These are phyloP conservation scores for Polietes domitor DNA, from an alignment of 2,888 invertebrate species.

Conservation along the genomic window DNA sequence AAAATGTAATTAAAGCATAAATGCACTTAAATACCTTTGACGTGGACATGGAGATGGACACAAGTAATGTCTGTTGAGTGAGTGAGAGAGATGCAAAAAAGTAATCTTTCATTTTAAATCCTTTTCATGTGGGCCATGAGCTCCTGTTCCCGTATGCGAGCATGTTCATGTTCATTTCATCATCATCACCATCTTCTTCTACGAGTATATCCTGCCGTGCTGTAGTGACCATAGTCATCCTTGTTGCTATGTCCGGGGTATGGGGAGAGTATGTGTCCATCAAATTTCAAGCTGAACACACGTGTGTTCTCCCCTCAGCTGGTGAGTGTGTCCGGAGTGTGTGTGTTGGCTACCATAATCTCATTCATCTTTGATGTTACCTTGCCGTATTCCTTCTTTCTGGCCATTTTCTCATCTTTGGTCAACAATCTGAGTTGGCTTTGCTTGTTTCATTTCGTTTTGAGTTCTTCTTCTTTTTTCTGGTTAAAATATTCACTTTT, in stretches of 20 bases:
- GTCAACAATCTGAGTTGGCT: constrained; percentile 13
- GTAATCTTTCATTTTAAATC: constrained; percentile 56
- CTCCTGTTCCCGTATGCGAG: neutral
- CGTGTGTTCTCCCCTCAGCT: constrained; percentile 32
- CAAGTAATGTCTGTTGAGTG: neutral
- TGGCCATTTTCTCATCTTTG: constrained; percentile 14
- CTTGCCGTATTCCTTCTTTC: constrained; percentile 16
- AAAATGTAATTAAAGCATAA: constrained; percentile 14
- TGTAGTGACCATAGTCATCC: constrained; percentile 20
- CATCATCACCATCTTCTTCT: neutral
- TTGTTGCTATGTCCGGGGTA: neutral
- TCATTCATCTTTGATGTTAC: constrained; percentile 41
- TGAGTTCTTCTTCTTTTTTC: constrained; percentile 28
- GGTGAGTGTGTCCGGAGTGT: neutral
- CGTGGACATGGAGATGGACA: neutral
- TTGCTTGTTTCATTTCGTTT: constrained; percentile 18
- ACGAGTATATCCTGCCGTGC: constrained; percentile 27
- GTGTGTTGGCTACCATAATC: constrained; percentile 7
- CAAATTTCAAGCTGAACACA: constrained; percentile 50
- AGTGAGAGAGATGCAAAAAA: constrained; percentile 17
- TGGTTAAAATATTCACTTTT: constrained; percentile 58
- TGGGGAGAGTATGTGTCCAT: constrained; percentile 44
- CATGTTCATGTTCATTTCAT: neutral
- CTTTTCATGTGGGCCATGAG: constrained; percentile 27
- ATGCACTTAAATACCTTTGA: constrained; percentile 37